phyloP scores from a whole-genome alignment of 2,113 vertebrate species.

The Thermophis baileyi region DNA sequence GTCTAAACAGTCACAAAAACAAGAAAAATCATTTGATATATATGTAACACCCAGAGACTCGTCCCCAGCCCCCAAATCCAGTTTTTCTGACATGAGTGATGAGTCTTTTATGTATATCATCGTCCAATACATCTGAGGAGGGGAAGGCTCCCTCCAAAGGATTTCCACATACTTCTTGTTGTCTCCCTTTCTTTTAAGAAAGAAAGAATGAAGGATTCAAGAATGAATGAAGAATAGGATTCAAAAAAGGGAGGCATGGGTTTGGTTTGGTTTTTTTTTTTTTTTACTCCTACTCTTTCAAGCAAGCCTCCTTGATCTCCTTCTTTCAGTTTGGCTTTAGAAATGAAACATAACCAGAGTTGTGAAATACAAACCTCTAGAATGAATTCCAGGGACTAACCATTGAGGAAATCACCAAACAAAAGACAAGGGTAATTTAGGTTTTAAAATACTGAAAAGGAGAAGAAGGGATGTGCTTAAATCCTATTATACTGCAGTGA shows the following conservation, averaged over 20 bases:
- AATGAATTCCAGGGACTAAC: conserved; percentile 5
- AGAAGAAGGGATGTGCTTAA: not conserved
- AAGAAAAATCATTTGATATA: not conserved
- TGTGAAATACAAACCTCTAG: conserved; percentile 1
- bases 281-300: not conserved
- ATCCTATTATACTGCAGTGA: not conserved
- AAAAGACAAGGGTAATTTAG: conserved; percentile 1
- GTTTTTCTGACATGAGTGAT: not conserved
- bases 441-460: not conserved
- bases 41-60: not conserved
- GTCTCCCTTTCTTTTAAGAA: not conserved
- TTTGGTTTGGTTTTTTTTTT: not conserved
- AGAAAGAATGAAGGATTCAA: not conserved
- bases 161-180: not conserved
- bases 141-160: not conserved
- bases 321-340: conserved; percentile 1
- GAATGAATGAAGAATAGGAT: not conserved
- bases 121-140: not conserved
- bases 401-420: not conserved
- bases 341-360: not conserved
- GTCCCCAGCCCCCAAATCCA: not conserved
- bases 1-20: not conserved
- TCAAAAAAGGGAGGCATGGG: not conserved
- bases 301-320: not conserved
- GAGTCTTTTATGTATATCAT: not conserved